These are phyloP conservation scores for Probaryconus sp. DNA, from an alignment of 1,140 invertebrate genomes.

Conservation along the genomic window DNA sequence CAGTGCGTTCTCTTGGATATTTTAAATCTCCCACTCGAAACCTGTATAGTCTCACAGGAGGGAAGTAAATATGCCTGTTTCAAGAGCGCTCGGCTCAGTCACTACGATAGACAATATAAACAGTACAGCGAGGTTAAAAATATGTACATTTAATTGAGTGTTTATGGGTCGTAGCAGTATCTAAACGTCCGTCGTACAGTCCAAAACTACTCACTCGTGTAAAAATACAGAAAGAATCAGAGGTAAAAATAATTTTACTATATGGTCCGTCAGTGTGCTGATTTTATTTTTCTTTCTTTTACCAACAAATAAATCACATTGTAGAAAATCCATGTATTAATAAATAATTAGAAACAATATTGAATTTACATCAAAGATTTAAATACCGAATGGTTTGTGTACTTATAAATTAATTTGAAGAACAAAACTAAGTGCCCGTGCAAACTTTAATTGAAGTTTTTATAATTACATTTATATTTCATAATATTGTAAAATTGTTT, in stretches of 20 bases:
- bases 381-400: too few relatives aligned
- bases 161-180: constrained; percentile 55
- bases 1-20: constrained; percentile 21
- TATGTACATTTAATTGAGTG: constrained; percentile 58
- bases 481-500: too few relatives aligned
- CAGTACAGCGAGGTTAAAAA: constrained; percentile 51
- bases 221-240: constrained; percentile 29
- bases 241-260: constrained; percentile 36
- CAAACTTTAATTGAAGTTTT: too few relatives aligned
- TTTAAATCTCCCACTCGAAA: constrained; percentile 47
- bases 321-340: too few relatives aligned
- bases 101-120: constrained; percentile 52
- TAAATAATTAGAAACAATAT: too few relatives aligned
- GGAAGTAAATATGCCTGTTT: too few relatives aligned
- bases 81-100: too few relatives aligned
- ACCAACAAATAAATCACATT: too few relatives aligned
- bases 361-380: too few relatives aligned
- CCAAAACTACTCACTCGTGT: constrained; percentile 17
- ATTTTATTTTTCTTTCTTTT: not conserved
- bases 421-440: too few relatives aligned
- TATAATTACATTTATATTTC: too few relatives aligned
- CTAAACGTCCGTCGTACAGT: constrained; percentile 27
- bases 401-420: too few relatives aligned
- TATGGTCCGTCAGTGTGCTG: not conserved
- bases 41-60: not conserved